Percentiles rank a stretch among this genome's conserved stretches.
These are phyloP conservation scores for Tetragonula clypearis DNA, from an alignment of 1,140 invertebrate genomes.

Conservation along the genomic window DNA sequence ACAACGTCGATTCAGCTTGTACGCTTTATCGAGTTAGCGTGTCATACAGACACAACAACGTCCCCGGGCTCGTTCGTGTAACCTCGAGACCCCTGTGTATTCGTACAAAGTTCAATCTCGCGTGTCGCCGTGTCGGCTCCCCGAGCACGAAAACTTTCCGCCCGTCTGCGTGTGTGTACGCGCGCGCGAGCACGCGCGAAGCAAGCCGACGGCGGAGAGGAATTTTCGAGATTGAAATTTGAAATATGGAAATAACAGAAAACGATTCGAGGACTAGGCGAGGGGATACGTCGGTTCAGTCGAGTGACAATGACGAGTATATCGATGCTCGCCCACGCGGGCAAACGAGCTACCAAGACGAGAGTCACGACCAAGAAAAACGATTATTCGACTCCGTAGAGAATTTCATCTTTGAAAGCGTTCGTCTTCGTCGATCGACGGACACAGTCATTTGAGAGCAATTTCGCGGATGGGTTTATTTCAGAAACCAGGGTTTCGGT, in stretches of 20 bases:
- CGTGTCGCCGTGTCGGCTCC: background rate
- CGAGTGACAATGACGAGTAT: conserved; percentile 21
- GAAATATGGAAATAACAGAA: conserved; percentile 73
- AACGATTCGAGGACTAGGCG: conserved; percentile 53
- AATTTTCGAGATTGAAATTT: conserved; percentile 74
- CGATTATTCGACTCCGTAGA: conserved; percentile 19
- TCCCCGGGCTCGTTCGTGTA: conserved; percentile 41
- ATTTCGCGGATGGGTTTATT: background rate
- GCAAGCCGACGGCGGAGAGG: conserved; percentile 51
- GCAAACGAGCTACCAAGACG: conserved; percentile 6
- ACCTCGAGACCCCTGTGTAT: background rate
- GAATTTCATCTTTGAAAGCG: background rate
- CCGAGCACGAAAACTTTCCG: conserved; percentile 5
- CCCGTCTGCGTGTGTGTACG: background rate
- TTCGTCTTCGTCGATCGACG: no score
- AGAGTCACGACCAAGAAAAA: background rate
- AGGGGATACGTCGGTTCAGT: background rate
- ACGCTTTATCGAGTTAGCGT: conserved; percentile 30
- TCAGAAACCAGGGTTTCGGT: background rate
- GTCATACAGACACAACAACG: conserved; percentile 22
- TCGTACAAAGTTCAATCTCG: conserved; percentile 26
- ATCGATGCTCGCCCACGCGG: conserved; percentile 14
- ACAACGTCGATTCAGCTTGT: conserved; percentile 8
- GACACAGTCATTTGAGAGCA: background rate
- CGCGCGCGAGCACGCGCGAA: conserved; percentile 5